These are phyloP conservation scores for Gopherus flavomarginatus DNA, from an alignment of 2,113 vertebrate genomes.

Conservation along the genomic window DNA sequence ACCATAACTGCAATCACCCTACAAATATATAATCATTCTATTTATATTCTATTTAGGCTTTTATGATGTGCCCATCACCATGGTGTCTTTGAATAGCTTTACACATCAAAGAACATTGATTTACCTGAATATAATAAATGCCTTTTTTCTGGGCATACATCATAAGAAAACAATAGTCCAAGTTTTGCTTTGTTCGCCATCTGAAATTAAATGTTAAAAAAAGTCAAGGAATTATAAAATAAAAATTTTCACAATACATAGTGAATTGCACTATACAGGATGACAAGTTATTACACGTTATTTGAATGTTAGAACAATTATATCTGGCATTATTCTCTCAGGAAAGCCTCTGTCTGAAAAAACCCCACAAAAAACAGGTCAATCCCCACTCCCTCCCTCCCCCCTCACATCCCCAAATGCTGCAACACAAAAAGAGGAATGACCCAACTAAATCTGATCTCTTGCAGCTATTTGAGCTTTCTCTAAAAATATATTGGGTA, in stretches of 20 bases:
- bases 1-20: background rate
- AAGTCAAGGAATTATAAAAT: background rate
- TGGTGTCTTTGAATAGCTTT: slow-evolving; percentile 16
- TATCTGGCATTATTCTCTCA: slow-evolving; percentile 6
- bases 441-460: slow-evolving; percentile 20
- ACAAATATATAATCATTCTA: background rate
- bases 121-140: slow-evolving; percentile 97
- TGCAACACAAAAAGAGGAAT: background rate
- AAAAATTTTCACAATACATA: slow-evolving; percentile 6
- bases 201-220: slow-evolving; percentile 78
- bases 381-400: background rate
- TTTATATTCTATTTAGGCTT: background rate
- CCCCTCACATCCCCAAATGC: background rate
- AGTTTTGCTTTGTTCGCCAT: slow-evolving; percentile 98
- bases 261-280: slow-evolving; percentile 6
- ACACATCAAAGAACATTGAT: slow-evolving; percentile 15
- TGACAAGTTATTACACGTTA: background rate
- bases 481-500: background rate
- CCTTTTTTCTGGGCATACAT: slow-evolving; percentile 98
- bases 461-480: slow-evolving; percentile 12
- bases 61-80: background rate
- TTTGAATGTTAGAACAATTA: slow-evolving; percentile 35
- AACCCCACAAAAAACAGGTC: background rate
- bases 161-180: slow-evolving; percentile 99
- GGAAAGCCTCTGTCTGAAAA: slow-evolving; percentile 33